A percentile compares a stretch with the other conserved stretches of the same genome.
These are phyloP conservation scores for Alethe diademata DNA, from an alignment of 2,113 vertebrate genomes.

Conservation along the genomic window DNA sequence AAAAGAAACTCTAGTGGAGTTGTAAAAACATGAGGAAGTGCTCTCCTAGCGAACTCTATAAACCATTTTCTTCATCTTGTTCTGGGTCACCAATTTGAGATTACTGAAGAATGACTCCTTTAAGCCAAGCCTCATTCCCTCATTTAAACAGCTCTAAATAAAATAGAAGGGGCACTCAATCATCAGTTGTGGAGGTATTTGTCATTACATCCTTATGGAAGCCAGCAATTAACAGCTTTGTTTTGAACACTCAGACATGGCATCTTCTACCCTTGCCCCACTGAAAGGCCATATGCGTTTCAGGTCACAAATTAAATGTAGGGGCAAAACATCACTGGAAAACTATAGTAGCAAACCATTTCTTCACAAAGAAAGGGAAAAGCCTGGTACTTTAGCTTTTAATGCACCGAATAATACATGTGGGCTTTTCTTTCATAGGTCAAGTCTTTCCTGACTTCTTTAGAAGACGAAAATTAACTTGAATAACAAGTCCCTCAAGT, in stretches of 20 bases:
- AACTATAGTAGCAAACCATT: background rate
- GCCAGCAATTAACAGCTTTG: background rate
- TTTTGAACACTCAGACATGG: background rate
- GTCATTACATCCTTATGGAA: background rate
- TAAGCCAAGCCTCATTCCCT: background rate
- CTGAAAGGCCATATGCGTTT: background rate
- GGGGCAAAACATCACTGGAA: background rate
- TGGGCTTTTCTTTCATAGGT: background rate
- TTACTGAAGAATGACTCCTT: background rate
- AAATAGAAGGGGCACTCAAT: background rate
- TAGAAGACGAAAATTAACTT: background rate
- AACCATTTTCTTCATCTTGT: background rate
- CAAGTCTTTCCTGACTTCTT: conserved; percentile 41
- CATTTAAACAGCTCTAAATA: background rate
- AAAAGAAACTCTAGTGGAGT: background rate
- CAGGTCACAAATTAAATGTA: background rate
- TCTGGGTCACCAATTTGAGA: background rate
- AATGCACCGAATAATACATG: rapidly evolving
- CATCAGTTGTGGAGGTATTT: background rate
- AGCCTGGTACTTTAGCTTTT: background rate
- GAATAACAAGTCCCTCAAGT: background rate
- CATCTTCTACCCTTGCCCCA: background rate
- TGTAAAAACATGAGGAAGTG: background rate
- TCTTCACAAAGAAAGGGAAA: background rate
- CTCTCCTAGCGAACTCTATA: background rate